Evolutionary conservation across 2,113 vertebrate species (phyloP), one percentile per base, ranked within the genome.

Genomic region (Eolophus roseicapilla): DNA sequence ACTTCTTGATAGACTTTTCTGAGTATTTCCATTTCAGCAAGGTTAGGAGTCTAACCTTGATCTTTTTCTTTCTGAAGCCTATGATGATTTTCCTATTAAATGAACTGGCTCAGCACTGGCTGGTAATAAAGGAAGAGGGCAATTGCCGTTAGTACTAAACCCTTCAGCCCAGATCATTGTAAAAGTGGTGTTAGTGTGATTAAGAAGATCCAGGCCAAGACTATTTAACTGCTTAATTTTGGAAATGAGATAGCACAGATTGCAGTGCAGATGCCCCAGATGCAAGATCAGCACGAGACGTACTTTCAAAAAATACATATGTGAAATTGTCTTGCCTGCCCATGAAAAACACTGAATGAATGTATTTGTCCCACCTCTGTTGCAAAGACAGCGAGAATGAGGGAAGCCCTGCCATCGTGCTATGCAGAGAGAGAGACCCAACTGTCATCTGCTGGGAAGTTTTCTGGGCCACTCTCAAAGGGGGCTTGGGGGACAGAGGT

Each of bases 151-250:
- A 60, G 49, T 44, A 25, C 25, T 82, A 86, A 92, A 89, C 74
- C 74, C 84, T 93, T 92, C 88, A 86, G 81, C 20, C 62, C 39
- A 82, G 46, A 85, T 79, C 69, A 73, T 33, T 95, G 91, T 92
- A 91, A 92, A 96, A 95, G 57, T 82, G 52, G 33, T 95, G 73
- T 95, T 92, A 93, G 89, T 44, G 77, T 89, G 90, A 97, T 96
- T 89, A 91, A 71, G 83, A 75, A 91, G 81, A 76, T 57, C 52
- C 65, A 91, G 89, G 89, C 95, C 95, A 95, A 89, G 69, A 44
- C 62, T 71, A 68, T 90, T 94, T 92, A 92, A 92, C 81, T 92
- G 86, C 74, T 69, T 92, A 21, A 86, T 93, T 81, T 93, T 85
- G 55, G 47, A 84, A 91, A 95, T 77, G 92, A 90, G 85, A 46